A percentile compares a stretch with the other conserved stretches of the same genome.
phyloP scores from a whole-genome alignment of 2,888 invertebrate genomes.

The Nasonovia ribisnigri region DNA sequence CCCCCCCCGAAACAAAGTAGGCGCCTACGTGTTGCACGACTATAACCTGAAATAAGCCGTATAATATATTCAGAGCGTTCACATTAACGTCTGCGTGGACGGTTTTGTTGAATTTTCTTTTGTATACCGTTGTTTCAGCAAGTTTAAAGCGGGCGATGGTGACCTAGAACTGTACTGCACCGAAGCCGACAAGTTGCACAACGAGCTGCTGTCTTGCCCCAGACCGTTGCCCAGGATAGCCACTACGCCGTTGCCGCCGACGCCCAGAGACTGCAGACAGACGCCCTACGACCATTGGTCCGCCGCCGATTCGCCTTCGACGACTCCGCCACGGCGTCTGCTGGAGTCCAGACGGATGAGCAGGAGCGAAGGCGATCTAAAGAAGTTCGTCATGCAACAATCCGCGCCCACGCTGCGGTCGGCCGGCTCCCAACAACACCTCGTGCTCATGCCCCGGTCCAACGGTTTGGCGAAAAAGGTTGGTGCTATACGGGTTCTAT shows the following conservation, averaged over 20 bases:
- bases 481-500: too few relatives aligned
- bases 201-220: conserved; percentile 69
- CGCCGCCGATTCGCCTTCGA: conserved; percentile 42
- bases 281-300: conserved; percentile 27
- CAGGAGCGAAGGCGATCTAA: conserved; percentile 73
- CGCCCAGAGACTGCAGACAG: conserved; percentile 62
- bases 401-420: conserved; percentile 36
- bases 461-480: conserved; percentile 56
- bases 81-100: not conserved
- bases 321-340: conserved; percentile 66
- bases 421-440: conserved; percentile 58
- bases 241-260: conserved; percentile 67
- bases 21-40: too few relatives aligned
- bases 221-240: conserved; percentile 66
- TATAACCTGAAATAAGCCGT: too few relatives aligned
- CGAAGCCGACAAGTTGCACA: conserved; percentile 71
- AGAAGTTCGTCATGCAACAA: conserved; percentile 65
- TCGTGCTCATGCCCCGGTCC: conserved; percentile 57
- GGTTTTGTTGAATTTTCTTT: not conserved
- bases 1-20: too few relatives aligned
- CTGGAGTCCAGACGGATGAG: conserved; percentile 71
- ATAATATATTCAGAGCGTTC: not conserved
- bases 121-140: conserved; percentile 69
- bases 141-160: conserved; percentile 73
- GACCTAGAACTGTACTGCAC: conserved; percentile 73